Evolutionary conservation across 2,797 vertebrate species (phyloP), one percentile per base, ranked within the genome.

Genomic region (Tympanoctomys barrerae): DNA sequence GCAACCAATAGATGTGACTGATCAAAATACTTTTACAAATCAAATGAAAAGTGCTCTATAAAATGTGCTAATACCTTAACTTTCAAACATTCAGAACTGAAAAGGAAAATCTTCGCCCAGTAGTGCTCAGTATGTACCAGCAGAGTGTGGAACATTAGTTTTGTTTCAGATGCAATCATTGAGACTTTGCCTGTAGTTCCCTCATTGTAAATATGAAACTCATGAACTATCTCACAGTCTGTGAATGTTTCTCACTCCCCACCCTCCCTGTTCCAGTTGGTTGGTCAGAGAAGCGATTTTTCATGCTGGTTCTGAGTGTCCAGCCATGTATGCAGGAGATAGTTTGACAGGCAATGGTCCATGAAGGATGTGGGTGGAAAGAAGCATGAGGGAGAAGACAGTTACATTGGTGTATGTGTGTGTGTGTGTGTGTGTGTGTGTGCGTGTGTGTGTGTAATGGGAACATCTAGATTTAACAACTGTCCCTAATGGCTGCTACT

Each of bases 321-420:
- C 96, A 98, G 99, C 98, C 99, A 99, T 97, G 97, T 92, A 89
- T 98, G 99, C 99, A 99, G 99, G 99, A 99, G 99, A 99, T 98
- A 98, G 99, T 97, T 99, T 98, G 98, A 98, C 98, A 98, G 98
- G 98, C 98, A 99, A 99, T 99, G 98, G 99, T 98, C 99, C 99
- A 99, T 98, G 98, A 99, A 99, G 98, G 98, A 97, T 97, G 98
- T 97, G 98, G 97, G 95, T 98, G 97, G 98, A 98, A 98, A 98
- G 85, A 57, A 96, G 94, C 91, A 95, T 89, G 95, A 96, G 91
- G 90, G 73, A 49, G 73, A 87, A 94, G 95, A 96, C 73, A 79
- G 81, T 88, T 96, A 96, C 87, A 5, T n/a, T 75, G 52, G 52
- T 11, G 49, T 52, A 10, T 52, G 52, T 54, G 54, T 57, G 54